These are phyloP conservation scores for Lycia hirtaria DNA, from an alignment of 2,888 invertebrate species.

Conservation along the genomic window DNA sequence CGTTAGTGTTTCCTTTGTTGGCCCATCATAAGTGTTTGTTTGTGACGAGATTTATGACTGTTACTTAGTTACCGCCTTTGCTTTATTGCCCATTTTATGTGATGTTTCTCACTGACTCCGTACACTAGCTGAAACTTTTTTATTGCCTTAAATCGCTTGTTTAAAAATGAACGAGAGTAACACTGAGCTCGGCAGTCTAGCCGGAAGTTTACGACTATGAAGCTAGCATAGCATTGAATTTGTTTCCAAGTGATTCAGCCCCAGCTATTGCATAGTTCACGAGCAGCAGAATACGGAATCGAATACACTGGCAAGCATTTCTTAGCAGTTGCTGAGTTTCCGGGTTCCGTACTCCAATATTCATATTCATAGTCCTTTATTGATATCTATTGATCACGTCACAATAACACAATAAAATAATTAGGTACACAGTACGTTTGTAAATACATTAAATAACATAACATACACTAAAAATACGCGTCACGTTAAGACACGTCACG, in stretches of 20 bases:
- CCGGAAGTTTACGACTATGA: slow-evolving; percentile 68
- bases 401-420: too few relatives aligned
- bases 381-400: too few relatives aligned
- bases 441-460: too few relatives aligned
- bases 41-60: slow-evolving; percentile 30
- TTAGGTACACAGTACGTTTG: too few relatives aligned
- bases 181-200: slow-evolving; percentile 64
- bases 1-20: slow-evolving; percentile 36
- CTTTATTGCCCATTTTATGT: slow-evolving; percentile 29
- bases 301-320: slow-evolving; percentile 15
- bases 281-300: slow-evolving; percentile 63
- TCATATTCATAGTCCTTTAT: too few relatives aligned
- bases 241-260: slow-evolving; percentile 67
- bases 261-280: slow-evolving; percentile 68
- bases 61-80: slow-evolving; percentile 23
- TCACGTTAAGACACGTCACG: too few relatives aligned
- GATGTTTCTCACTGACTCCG: slow-evolving; percentile 27
- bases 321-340: slow-evolving; percentile 7
- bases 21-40: slow-evolving; percentile 28
- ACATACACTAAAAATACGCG: too few relatives aligned
- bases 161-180: slow-evolving; percentile 69
- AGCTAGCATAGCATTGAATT: slow-evolving; percentile 67
- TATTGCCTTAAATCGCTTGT: slow-evolving; percentile 67
- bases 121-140: slow-evolving; percentile 25
- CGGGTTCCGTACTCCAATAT: too few relatives aligned